phyloP scores from a whole-genome alignment of 1,140 invertebrate genomes.

The Apis cerana region DNA sequence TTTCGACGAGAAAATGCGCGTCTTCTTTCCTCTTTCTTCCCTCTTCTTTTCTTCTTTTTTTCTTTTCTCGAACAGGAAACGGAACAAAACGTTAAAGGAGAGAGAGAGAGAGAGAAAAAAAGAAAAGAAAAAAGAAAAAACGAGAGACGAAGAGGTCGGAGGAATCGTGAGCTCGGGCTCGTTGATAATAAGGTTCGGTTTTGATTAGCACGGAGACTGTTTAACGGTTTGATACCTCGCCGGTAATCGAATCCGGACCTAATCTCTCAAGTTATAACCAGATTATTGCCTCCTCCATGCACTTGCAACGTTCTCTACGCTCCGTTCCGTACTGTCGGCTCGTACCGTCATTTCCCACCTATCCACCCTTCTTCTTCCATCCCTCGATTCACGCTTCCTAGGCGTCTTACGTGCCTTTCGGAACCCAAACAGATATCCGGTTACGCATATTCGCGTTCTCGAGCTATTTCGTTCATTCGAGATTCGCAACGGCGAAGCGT shows the following conservation, averaged over 20 bases:
- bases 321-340: conserved; percentile 71
- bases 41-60: background rate
- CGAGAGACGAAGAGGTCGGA: conserved; percentile 52
- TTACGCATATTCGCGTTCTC: no score
- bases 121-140: conserved; percentile 33
- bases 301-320: conserved; percentile 73
- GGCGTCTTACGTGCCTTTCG: conserved; percentile 22
- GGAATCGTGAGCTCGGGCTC: conserved; percentile 69
- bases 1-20: no score
- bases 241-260: conserved; percentile 82
- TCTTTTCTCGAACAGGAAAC: no score
- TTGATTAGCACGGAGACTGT: conserved; percentile 82
- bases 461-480: no score
- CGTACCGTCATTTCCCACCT: conserved; percentile 56
- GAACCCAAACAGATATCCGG: background rate
- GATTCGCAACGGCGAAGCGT: background rate
- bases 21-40: no score
- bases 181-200: conserved; percentile 81
- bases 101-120: background rate
- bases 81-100: background rate
- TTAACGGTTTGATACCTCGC: conserved; percentile 82
- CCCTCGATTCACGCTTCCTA: background rate
- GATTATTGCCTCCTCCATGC: conserved; percentile 81
- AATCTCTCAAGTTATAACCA: conserved; percentile 82
- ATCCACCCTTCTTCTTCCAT: conserved; percentile 9